Percentiles rank a stretch among this genome's conserved stretches.
phyloP scores from a whole-genome alignment of 2,888 invertebrate genomes.

The Dermolepida albohirtum region DNA sequence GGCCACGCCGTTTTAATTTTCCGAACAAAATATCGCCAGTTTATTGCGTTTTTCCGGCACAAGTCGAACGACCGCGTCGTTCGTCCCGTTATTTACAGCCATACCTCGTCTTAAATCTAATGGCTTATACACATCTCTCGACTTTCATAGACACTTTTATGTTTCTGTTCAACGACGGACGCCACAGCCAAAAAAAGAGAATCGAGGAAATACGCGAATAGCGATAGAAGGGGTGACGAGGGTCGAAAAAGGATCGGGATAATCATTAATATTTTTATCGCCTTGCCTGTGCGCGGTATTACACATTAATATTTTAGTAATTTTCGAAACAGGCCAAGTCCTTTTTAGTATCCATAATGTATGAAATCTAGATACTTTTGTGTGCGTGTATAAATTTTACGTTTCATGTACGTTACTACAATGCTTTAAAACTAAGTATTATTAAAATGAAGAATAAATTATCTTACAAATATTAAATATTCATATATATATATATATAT shows the following conservation, averaged over 20 bases:
- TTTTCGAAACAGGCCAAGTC: constrained; percentile 22
- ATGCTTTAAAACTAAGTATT: too few species aligned
- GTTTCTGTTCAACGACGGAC: constrained; percentile 22
- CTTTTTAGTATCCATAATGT: constrained; percentile 17
- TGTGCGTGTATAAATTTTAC: constrained; percentile 9
- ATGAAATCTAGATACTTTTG: constrained; percentile 11
- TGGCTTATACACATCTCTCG: constrained; percentile 32
- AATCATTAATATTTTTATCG: constrained; percentile 30
- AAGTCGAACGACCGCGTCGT: constrained; percentile 49
- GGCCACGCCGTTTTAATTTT: constrained; percentile 34
- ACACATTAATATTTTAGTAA: constrained; percentile 27
- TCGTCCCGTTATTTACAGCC: constrained; percentile 53
- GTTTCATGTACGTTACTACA: neutral
- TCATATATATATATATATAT: too few species aligned
- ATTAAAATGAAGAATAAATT: too few species aligned
- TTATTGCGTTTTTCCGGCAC: constrained; percentile 45
- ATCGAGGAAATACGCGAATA: neutral
- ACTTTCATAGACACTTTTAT: constrained; percentile 38
- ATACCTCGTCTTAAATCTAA: constrained; percentile 52
- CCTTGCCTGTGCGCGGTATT: constrained; percentile 16
- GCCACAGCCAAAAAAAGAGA: constrained; percentile 7
- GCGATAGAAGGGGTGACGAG: neutral
- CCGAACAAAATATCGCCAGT: constrained; percentile 36
- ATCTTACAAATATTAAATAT: too few species aligned
- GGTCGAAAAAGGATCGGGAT: constrained; percentile 1